Conservation (phyloP, 2,888 invertebrate species). For the Trisateles emortualis region DNA sequence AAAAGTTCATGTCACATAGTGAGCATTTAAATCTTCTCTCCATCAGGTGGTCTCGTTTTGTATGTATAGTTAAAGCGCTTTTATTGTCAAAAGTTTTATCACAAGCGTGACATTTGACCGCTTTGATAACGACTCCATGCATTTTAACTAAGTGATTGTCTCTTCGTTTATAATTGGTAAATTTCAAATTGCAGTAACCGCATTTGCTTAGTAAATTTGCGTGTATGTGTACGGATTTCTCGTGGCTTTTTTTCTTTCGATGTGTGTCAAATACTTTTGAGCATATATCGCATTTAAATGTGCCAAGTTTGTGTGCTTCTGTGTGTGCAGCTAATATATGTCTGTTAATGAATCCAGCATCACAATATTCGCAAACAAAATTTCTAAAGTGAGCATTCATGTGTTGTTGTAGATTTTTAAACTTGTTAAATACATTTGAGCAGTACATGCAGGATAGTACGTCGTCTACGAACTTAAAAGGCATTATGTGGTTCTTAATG, state of each 20-base stretch:
- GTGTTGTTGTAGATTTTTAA: conserved; percentile 65
- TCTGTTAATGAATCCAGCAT: conserved; percentile 68
- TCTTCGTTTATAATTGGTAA: conserved; percentile 61
- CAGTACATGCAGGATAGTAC: conserved; percentile 39
- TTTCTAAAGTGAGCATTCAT: conserved; percentile 75
- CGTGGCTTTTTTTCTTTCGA: conserved; percentile 75
- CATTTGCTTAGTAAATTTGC: conserved; percentile 62
- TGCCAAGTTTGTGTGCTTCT: conserved; percentile 63
- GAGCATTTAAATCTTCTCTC: conserved; percentile 64
- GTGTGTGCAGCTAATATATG: conserved; percentile 63
- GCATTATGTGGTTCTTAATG: conserved; percentile 47
- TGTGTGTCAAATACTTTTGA: conserved; percentile 80
- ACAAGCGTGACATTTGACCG: conserved; percentile 65
- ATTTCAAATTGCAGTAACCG: conserved; percentile 66
- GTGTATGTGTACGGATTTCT: conserved; percentile 70
- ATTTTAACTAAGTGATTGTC: conserved; percentile 60
- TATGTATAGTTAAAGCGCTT: conserved; percentile 60
- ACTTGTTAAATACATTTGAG: conserved; percentile 33
- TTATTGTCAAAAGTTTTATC: conserved; percentile 59
- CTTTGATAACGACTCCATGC: conserved; percentile 59
- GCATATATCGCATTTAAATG: conserved; percentile 69
- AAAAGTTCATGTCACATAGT: conserved; percentile 65
- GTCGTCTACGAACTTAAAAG: conserved; percentile 42
- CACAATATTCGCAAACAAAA: conserved; percentile 67
- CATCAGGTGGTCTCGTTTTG: conserved; percentile 67